Evolutionary conservation across 2,888 invertebrate genomes (phyloP), one percentile per base, ranked within the genome.

Genomic region (Dasypolia templi): DNA sequence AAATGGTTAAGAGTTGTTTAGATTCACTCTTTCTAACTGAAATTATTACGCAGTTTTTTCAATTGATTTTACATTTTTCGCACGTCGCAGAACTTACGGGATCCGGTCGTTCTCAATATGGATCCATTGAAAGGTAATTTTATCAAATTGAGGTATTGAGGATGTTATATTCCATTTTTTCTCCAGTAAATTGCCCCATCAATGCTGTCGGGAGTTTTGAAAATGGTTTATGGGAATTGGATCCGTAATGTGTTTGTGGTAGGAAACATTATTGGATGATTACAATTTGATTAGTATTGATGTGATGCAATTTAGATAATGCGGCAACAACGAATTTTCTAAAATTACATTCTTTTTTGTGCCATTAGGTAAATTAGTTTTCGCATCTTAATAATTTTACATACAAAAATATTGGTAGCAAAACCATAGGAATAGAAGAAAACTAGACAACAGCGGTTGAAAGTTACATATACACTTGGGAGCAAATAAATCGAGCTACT

Each of bases 121-220:
- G 63, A 63, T 46, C 58, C 3, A 70, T 63, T 68, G 51, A 72
- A 71, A 44, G 29, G 51, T 73, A 72, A 78, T 77, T 77, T 70
- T 26, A 70, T 55, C 72, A 82, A 75, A 82, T 85, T 82, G 85
- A 63, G 67, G 72, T 72, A 79, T 69, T 63, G 53, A 61, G 29
- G 68, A 76, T 64, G 68, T 86, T 75, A 73, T 62, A 75, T 83
- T 83, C 56, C 73, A 83, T 73, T 81, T 84, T 82, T 78, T 65
- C 62, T 51, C 32, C 46, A 32, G 55, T 58, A 81, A 83, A 79
- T 86, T 80, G 69, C 61, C 59, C 83, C 65, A 83, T 86, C 81
- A 83, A 62, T 62, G 63, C 49, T 51, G n/a, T 55, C 64, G 35
- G 63, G 69, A 56, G 44, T 69, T 66, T 61, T 26, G 11, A 53